Base-by-base conservation (phyloP, 2,888 invertebrate genomes). In the Calliopum simillimum region DNA sequence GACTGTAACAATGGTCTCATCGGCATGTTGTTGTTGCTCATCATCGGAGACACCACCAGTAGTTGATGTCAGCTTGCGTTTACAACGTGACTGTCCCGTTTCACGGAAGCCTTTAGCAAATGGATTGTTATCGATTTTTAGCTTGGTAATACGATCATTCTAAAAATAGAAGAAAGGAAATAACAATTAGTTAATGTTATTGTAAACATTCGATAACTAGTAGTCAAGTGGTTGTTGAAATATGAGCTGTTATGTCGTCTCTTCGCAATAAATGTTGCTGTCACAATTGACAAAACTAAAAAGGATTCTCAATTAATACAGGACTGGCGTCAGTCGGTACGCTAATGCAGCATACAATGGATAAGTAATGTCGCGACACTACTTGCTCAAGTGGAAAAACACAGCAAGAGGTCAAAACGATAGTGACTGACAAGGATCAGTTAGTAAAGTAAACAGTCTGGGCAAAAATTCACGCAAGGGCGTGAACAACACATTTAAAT, bases 41-140 rank as follows among this genome's bases (percentile, higher is more conserved):
- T 79, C 77, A 8, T 33, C 55, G 19, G 51, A 33, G 13, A 69
- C 19, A 33, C 33, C n/a, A n/a, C n/a, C n/a, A n/a, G n/a, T 8
- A 74, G 81, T 83, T 78, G 85, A 81, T 78, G 84, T 83, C 80
- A 85, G 88, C 86, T 93, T 93, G 78, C 93, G 87, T 79, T 93
- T 93, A 83, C 90, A 91, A 69, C 91, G 89, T 1, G 92, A 91
- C 79, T 92, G 92, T 0, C 97, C 96, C 68, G 93, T 91, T 75
- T 95, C 94, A 51, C 96, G 91, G 85, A 97, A 97, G 0, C 97
- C 97, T 87, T 97, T 97, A 2, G 97, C 97, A 85, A 97, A 97
- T 1, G 96, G 96, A 81, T 97, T 97, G 87, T 96, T 91, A 86
- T 96, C 93, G 79, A 97, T 97, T 86, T 97, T 97, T 80, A 97